phyloP scores from a whole-genome alignment of 2,113 vertebrate species.

The Ahaetulla prasina region DNA sequence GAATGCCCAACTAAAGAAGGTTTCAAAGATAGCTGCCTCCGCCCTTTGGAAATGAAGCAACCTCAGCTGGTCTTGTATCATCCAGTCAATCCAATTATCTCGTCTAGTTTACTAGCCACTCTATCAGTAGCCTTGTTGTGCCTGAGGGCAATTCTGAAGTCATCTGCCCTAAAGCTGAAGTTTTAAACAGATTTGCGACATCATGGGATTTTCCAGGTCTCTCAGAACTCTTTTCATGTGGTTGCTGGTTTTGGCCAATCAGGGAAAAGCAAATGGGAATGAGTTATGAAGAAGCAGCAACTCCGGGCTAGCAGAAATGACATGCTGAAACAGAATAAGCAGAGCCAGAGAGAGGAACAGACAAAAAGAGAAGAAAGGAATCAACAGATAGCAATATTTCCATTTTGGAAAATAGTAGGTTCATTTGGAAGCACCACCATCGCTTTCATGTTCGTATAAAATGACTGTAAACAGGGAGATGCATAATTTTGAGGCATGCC shows the following conservation, averaged over 20 bases:
- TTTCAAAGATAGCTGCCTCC: background rate
- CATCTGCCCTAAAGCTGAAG: conserved; percentile 2
- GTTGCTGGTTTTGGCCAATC: conserved; percentile 16
- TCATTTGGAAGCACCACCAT: background rate
- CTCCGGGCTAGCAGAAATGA: background rate
- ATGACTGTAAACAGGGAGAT: background rate
- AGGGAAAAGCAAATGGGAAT: background rate
- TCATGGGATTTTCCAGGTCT: conserved; percentile 6
- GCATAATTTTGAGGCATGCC: background rate
- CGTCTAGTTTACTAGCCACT: background rate
- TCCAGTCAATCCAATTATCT: conserved; percentile 13
- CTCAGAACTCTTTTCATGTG: background rate
- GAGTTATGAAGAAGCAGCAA: background rate
- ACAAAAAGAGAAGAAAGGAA: background rate
- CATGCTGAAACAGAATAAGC: background rate
- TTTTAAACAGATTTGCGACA: background rate
- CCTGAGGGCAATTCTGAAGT: conserved; percentile 11
- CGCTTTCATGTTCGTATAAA: background rate
- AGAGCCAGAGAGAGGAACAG: background rate
- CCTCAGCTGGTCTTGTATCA: background rate
- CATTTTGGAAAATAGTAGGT: background rate
- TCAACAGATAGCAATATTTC: background rate
- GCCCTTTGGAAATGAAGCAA: background rate
- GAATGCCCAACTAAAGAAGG: background rate
- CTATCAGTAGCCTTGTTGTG: conserved; percentile 8